phyloP scores from a whole-genome alignment of 2,113 vertebrate species.

The Fukomys damarensis region DNA sequence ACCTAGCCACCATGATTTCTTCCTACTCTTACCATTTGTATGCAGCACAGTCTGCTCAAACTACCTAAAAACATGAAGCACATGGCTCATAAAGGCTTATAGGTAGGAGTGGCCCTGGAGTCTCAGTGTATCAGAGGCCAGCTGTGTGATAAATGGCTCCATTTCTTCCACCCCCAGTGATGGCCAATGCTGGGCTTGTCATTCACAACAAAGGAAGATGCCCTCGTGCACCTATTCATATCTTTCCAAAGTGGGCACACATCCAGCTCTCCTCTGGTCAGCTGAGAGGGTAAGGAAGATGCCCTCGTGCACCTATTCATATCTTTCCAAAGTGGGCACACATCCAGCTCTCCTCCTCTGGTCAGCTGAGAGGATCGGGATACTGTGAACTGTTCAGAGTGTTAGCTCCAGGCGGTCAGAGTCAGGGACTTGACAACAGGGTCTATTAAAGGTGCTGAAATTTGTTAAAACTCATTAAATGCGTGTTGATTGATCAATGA shows the following conservation, averaged over 20 bases:
- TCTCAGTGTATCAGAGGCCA: background rate
- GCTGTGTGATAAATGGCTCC: background rate
- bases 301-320: background rate
- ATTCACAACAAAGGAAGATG: background rate
- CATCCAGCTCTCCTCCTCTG: background rate
- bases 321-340: background rate
- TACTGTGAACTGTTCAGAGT: background rate
- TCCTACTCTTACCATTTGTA: background rate
- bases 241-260: background rate
- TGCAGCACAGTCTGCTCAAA: background rate
- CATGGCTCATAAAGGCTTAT: background rate
- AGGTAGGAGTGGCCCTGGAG: background rate
- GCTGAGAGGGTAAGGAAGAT: background rate
- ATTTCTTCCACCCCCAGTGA: background rate
- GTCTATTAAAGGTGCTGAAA: background rate
- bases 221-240: background rate
- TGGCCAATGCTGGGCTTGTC: background rate
- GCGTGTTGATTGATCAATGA: background rate
- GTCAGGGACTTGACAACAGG: background rate
- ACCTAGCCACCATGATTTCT: background rate
- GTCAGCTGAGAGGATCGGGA: background rate
- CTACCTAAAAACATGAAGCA: background rate
- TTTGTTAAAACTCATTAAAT: background rate
- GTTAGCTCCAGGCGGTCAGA: background rate
- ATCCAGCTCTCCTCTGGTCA: background rate